Percentiles rank a stretch among this genome's conserved stretches.
Evolutionary conservation across 2,113 vertebrate species (phyloP).

Genomic region (Ascaphus truei): DNA sequence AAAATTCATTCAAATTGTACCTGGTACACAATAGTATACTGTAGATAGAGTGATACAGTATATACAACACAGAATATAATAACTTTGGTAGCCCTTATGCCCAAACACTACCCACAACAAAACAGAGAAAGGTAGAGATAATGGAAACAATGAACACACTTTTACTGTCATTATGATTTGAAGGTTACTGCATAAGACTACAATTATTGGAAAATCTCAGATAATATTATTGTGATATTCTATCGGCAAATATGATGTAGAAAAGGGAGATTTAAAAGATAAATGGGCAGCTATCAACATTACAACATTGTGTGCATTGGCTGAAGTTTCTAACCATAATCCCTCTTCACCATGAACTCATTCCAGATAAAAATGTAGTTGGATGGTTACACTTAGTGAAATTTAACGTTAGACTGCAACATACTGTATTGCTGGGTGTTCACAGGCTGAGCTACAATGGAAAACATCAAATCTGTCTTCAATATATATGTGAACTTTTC

Average conservation of each 20-base stretch:
- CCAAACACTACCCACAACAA: too few relatives aligned
- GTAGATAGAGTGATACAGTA: too few relatives aligned
- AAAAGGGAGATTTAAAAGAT: background rate
- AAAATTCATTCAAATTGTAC: too few relatives aligned
- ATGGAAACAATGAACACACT: background rate
- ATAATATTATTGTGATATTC: background rate
- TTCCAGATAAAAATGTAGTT: background rate
- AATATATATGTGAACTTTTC: background rate
- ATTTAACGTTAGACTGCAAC: background rate
- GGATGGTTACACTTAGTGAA: background rate
- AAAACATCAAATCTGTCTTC: background rate
- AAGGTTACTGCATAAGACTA: background rate
- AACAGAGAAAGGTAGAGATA: too few relatives aligned
- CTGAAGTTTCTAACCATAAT: background rate
- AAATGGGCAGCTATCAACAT: conserved; percentile 1
- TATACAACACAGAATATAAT: too few relatives aligned
- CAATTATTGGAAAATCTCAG: background rate
- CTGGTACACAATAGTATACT: too few relatives aligned
- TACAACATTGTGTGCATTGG: conserved; percentile 16
- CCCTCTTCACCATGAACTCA: background rate
- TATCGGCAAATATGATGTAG: background rate
- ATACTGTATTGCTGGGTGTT: too few relatives aligned
- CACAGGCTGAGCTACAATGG: background rate
- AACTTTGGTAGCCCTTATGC: too few relatives aligned
- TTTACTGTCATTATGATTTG: background rate